Evolutionary conservation across 1,140 invertebrate species (phyloP), one percentile per base, ranked within the genome.

Genomic region (Ericerus pela): DNA sequence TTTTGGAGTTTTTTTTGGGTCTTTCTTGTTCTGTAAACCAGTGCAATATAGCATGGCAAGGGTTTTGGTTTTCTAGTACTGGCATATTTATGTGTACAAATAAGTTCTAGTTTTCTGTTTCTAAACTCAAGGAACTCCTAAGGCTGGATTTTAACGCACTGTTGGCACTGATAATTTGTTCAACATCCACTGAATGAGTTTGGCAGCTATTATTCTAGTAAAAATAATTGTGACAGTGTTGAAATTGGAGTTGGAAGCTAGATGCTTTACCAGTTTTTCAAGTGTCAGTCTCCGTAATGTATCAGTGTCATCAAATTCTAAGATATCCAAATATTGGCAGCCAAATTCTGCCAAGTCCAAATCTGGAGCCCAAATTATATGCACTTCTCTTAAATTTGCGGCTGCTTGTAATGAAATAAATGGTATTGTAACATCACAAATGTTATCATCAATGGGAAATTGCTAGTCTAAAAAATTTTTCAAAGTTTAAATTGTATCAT

Each of bases 31-130:
- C 20, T 4, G 4, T 38, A 2, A 54, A 30, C 52, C 31, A 54
- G 22, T 22, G 16, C n/a, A 33, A 22, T 36, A 24, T 11, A 3
- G 52, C 29, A 24, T 54, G n/a, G 10, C 33, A 33, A 10, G 31
- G 31, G 36, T 54, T 33, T 18, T 18, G 26, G 24, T 54, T 22
- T 33, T 54, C 18, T 22, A 54, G 26, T 36, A 33, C 16, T 30
- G 28, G 36, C 22, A 54, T 37, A 20, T 41, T 55, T n/a, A 26
- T 27, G 29, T 55, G 24, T 27, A 38, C 37, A 41, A 41, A 38
- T 33, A 54, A 22, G 16, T 37, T 22, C 20, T 36, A 6, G 41
- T 55, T 55, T 41, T 55, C 53, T 5, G 14, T 55, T 55, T 41
- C 0, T 6, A 26, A 18, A 4, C 41, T 6, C 1, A 41, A 3